A percentile compares a stretch with the other conserved stretches of the same genome.
Evolutionary conservation across 2,797 vertebrate genomes (phyloP).

Genomic region (Takifugu ocellatus): DNA sequence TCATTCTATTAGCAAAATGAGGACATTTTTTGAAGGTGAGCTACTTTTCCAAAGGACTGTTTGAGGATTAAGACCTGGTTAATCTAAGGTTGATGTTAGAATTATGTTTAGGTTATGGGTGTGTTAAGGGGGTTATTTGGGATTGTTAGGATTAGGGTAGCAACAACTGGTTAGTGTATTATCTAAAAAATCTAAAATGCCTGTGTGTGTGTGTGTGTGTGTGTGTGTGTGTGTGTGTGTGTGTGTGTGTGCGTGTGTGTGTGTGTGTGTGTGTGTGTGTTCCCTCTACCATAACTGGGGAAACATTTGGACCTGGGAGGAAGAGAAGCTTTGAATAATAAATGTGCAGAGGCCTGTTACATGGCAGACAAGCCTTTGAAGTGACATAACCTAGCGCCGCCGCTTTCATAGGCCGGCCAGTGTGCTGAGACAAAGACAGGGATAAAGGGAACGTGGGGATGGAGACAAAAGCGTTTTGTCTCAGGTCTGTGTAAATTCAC

Average conservation of each 20-base stretch:
- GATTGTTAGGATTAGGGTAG: too few relatives aligned
- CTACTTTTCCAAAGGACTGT: too few relatives aligned
- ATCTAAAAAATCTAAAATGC: constrained; percentile 9
- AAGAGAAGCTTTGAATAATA: constrained; percentile 71
- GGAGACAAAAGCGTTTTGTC: constrained; percentile 26
- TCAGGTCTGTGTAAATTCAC: constrained; percentile 10
- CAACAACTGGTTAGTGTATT: constrained; percentile 16
- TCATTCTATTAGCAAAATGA: too few relatives aligned
- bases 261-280: too few relatives aligned
- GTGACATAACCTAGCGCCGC: constrained; percentile 72
- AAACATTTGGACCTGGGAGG: constrained; percentile 64
- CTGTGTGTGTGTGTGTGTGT: too few relatives aligned
- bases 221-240: too few relatives aligned
- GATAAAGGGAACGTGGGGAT: constrained; percentile 35
- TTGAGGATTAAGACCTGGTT: too few relatives aligned
- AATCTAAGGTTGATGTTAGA: too few relatives aligned
- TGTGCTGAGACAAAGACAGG: constrained; percentile 55
- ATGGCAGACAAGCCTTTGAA: constrained; percentile 71
- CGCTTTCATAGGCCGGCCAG: constrained; percentile 56
- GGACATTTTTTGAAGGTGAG: too few relatives aligned
- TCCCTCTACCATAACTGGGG: constrained; percentile 59
- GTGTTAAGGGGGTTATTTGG: too few relatives aligned
- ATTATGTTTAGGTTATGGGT: too few relatives aligned
- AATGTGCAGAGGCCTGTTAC: constrained; percentile 70
- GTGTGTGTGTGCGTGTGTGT: too few relatives aligned